Evolutionary conservation across 2,113 vertebrate species (phyloP).

Genomic region (Cololabis saira): DNA sequence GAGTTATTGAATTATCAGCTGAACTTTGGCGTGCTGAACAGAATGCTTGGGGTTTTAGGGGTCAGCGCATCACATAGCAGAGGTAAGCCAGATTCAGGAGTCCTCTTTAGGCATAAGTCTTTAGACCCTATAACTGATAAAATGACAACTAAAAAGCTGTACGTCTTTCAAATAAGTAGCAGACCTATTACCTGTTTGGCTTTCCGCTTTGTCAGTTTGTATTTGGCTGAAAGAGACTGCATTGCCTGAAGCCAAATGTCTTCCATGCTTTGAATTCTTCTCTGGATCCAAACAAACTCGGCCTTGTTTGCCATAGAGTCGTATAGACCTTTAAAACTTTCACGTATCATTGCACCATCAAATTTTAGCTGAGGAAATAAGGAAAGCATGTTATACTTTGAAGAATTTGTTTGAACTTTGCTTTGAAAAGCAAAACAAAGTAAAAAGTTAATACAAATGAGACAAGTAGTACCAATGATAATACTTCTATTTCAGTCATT

Average conservation of each 20-base stretch:
- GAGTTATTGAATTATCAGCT: no score
- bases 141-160: no score
- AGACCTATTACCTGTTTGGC: slow-evolving; percentile 23
- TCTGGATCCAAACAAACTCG: slow-evolving; percentile 26
- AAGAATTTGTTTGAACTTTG: no score
- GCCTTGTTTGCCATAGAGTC: neutral
- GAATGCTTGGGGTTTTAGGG: no score
- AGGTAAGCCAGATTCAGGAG: no score
- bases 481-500: neutral
- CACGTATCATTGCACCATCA: neutral
- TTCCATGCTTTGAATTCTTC: slow-evolving; percentile 39
- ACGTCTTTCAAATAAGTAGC: no score
- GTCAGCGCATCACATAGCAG: no score
- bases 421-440: no score
- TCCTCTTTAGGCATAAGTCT: no score
- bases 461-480: neutral
- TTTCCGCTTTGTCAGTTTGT: slow-evolving; percentile 17
- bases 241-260: slow-evolving; percentile 41
- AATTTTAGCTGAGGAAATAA: neutral
- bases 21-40: no score
- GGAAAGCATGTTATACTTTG: neutral
- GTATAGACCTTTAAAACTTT: slow-evolving; percentile 12
- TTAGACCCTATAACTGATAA: no score
- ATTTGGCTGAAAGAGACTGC: slow-evolving; percentile 32
- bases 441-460: neutral